Evolutionary conservation across 2,113 vertebrate genomes (phyloP).

Genomic region (Fregata magnificens): DNA sequence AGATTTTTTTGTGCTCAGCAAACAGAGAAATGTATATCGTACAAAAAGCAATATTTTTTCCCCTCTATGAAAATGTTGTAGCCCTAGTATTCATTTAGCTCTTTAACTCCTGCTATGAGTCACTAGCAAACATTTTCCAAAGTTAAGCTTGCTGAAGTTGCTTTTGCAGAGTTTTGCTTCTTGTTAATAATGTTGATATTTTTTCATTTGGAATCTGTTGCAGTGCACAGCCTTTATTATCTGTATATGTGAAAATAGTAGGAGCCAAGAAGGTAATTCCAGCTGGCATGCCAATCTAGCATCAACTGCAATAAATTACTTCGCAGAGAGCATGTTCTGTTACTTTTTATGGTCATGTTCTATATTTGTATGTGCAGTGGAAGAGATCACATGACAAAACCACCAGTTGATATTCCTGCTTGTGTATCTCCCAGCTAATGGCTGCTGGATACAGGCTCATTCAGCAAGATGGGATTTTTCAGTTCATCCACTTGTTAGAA

Average conservation of each 20-base stretch:
- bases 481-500: slow-evolving; percentile 3
- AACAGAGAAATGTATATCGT: background rate
- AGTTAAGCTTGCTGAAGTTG: background rate
- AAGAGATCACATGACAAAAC: slow-evolving; percentile 73
- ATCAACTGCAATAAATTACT: slow-evolving; percentile 79
- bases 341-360: slow-evolving; percentile 99
- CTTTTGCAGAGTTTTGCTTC: slow-evolving; percentile 7
- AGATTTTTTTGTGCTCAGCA: slow-evolving; percentile 5
- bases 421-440: slow-evolving; percentile 52
- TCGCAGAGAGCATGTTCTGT: slow-evolving; percentile 79
- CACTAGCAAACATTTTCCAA: background rate
- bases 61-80: background rate
- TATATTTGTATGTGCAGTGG: slow-evolving; percentile 90
- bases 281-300: slow-evolving; percentile 74
- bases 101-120: background rate
- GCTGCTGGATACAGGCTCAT: slow-evolving; percentile 33
- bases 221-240: slow-evolving; percentile 15
- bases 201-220: background rate
- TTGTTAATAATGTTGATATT: background rate
- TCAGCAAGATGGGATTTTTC: slow-evolving; percentile 1
- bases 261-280: slow-evolving; percentile 73
- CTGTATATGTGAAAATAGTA: slow-evolving; percentile 60
- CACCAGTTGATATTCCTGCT: slow-evolving; percentile 74
- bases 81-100: background rate
- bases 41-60: background rate